Evolutionary conservation across 2,113 vertebrate species (phyloP).

Genomic region (Channa argus): DNA sequence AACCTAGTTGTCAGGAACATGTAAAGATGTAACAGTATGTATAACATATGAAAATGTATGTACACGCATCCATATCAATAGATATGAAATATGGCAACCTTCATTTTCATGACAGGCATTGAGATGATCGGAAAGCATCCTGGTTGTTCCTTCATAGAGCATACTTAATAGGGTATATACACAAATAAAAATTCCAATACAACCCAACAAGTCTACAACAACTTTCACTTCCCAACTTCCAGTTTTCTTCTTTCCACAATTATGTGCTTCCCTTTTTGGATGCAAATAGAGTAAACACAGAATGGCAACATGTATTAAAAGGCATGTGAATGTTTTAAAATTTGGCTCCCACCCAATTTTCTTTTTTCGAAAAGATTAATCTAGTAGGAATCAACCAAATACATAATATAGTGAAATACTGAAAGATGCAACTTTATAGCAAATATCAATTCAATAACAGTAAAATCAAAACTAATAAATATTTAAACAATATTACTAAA

Average conservation of each 20-base stretch:
- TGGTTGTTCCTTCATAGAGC: constrained; percentile 31
- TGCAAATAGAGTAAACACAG: constrained; percentile 29
- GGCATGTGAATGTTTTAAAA: constrained; percentile 5
- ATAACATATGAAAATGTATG: constrained; percentile 72
- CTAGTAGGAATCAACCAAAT: constrained; percentile 15
- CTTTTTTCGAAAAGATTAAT: neutral
- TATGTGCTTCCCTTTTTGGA: constrained; percentile 65
- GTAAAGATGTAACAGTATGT: constrained; percentile 65
- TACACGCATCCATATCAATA: constrained; percentile 62
- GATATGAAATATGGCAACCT: constrained; percentile 59
- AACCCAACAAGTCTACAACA: neutral
- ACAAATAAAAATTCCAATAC: neutral
- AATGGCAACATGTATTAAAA: constrained; percentile 48
- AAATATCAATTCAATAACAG: constrained; percentile 26
- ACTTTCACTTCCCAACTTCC: constrained; percentile 8
- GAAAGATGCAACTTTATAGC: constrained; percentile 10
- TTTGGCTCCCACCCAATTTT: neutral
- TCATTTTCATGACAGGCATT: constrained; percentile 23
- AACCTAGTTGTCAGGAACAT: constrained; percentile 51
- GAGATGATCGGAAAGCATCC: constrained; percentile 36
- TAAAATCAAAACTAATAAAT: constrained; percentile 73
- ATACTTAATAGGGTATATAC: constrained; percentile 25
- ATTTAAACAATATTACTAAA: constrained; percentile 71
- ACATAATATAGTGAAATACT: constrained; percentile 51
- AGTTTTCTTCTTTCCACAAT: neutral